Conservation (phyloP, 2,113 vertebrate species). For the Isurus oxyrinchus region DNA sequence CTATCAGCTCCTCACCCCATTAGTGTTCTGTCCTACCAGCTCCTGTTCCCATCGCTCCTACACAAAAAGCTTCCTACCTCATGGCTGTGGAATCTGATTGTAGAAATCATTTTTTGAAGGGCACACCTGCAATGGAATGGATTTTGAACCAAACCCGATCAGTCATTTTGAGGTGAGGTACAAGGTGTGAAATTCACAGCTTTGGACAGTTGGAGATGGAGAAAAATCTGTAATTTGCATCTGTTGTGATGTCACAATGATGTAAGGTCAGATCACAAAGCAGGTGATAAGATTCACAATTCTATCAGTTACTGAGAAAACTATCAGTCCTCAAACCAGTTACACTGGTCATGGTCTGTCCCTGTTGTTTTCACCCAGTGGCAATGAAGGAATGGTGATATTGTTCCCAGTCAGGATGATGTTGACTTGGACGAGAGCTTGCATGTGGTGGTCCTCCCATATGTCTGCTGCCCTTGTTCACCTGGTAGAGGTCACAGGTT, state of each 20-base stretch:
- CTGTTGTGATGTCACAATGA: not conserved
- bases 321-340: not conserved
- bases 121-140: no score
- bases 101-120: slow-evolving; percentile 3
- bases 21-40: not conserved
- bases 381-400: no score
- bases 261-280: not conserved
- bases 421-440: no score
- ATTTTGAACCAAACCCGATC: not conserved
- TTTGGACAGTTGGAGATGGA: not conserved
- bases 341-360: not conserved
- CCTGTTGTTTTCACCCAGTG: not conserved
- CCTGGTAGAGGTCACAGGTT: no score
- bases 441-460: no score
- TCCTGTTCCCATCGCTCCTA: not conserved
- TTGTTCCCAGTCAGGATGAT: no score
- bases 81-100: not conserved
- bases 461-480: no score
- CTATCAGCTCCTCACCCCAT: not conserved
- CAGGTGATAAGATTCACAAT: no score
- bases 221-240: not conserved
- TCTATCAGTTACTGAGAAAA: not conserved
- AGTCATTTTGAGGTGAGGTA: not conserved
- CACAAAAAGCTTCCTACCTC: not conserved
- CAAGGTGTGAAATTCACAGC: no score